Conservation (phyloP, 2,113 vertebrate genomes). For the Herpailurus yagouaroundi region DNA sequence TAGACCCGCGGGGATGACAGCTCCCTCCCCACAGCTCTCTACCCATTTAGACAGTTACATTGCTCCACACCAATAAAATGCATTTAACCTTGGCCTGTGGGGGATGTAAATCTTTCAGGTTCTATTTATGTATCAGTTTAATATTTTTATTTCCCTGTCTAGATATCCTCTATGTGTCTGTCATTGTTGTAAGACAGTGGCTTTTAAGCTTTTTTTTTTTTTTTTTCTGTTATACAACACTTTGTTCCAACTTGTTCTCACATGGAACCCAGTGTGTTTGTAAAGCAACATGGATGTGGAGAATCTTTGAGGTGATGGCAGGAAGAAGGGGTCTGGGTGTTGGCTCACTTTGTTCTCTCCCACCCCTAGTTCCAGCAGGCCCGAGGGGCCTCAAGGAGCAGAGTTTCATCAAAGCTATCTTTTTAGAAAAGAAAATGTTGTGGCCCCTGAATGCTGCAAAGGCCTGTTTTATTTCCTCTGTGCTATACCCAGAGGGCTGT, state of each 20-base stretch:
- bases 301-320: neutral
- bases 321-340: neutral
- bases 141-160: slow-evolving; percentile 69
- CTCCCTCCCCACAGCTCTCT: neutral
- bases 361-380: neutral
- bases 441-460: neutral
- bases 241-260: neutral
- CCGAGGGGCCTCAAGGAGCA: neutral
- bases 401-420: neutral
- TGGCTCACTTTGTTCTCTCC: neutral
- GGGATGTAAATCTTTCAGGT: slow-evolving; percentile 63
- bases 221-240: neutral
- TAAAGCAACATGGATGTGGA: slow-evolving; percentile 8
- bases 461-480: neutral
- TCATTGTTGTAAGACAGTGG: slow-evolving; percentile 27
- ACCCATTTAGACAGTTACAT: neutral
- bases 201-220: neutral
- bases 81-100: slow-evolving; percentile 38
- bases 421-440: neutral
- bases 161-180: slow-evolving; percentile 30
- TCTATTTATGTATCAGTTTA: slow-evolving; percentile 52
- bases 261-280: neutral
- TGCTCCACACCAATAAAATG: slow-evolving; percentile 57
- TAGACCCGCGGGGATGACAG: neutral
- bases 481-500: neutral